Evolutionary conservation across 2,888 invertebrate species (phyloP).

Genomic region (Plebejus melissa): DNA sequence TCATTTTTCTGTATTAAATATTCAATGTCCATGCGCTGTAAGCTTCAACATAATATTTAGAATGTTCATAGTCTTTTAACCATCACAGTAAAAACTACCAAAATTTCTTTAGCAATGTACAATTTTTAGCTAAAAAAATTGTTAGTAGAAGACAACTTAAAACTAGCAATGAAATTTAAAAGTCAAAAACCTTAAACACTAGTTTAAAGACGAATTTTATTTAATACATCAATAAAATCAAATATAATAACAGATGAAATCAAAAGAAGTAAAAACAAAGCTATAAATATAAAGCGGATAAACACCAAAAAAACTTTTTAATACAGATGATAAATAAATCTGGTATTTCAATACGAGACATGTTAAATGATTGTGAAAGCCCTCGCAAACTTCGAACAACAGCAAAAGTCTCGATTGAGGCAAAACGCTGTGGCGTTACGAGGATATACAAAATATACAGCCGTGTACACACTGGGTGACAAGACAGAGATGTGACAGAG

Average conservation of each 20-base stretch:
- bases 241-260: background rate
- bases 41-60: no score
- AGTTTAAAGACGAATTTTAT: no score
- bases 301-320: background rate
- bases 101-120: no score
- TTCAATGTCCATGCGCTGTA: no score
- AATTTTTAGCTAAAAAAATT: no score
- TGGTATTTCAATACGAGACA: background rate
- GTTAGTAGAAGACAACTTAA: no score
- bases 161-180: no score
- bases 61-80: no score
- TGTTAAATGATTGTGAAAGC: slow-evolving; percentile 4
- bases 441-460: background rate
- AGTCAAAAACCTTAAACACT: no score
- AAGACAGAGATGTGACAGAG: background rate
- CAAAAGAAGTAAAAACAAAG: background rate
- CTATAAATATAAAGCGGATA: background rate
- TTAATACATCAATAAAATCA: background rate
- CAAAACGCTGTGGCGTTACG: background rate
- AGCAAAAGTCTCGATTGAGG: slow-evolving; percentile 7
- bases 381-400: background rate
- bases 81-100: no score
- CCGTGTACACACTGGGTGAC: background rate
- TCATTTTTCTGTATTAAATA: no score
- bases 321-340: slow-evolving; percentile 1